Evolutionary conservation across 2,797 vertebrate species (phyloP).

Genomic region (Gorsachius magnificus): DNA sequence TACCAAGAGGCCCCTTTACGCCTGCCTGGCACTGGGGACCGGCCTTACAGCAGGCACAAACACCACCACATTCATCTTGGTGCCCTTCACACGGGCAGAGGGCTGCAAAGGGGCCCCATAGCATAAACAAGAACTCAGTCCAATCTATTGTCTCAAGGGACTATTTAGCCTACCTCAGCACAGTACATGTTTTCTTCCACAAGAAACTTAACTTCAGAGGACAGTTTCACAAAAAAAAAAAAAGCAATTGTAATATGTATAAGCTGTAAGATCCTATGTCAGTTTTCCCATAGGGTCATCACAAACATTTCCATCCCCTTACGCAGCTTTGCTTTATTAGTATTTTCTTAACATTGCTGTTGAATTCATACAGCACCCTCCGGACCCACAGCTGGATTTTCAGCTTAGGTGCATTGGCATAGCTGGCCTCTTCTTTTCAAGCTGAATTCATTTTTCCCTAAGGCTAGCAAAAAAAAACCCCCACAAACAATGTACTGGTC

Average conservation of each 20-base stretch:
- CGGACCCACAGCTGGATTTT: neutral
- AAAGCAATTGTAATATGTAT: neutral
- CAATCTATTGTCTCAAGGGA: neutral
- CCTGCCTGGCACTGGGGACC: constrained; percentile 7
- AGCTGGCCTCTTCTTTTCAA: neutral
- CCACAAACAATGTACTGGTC: neutral
- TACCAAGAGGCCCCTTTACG: constrained; percentile 33
- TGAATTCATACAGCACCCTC: neutral
- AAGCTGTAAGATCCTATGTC: neutral
- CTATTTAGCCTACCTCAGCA: neutral
- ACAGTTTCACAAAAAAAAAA: neutral
- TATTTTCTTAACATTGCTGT: neutral
- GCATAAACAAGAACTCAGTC: neutral
- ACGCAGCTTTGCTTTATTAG: neutral
- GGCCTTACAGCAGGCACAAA: neutral
- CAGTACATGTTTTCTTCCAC: neutral
- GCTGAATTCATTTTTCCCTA: neutral
- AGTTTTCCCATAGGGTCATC: neutral
- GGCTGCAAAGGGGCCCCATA: neutral
- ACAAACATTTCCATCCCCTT: neutral
- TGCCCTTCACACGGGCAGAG: neutral
- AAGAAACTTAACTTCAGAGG: neutral
- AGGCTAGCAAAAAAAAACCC: neutral
- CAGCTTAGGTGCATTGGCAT: neutral
- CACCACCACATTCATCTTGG: neutral